These are phyloP conservation scores for Pelochelys cantorii DNA, from an alignment of 2,797 vertebrate genomes.

Conservation along the genomic window DNA sequence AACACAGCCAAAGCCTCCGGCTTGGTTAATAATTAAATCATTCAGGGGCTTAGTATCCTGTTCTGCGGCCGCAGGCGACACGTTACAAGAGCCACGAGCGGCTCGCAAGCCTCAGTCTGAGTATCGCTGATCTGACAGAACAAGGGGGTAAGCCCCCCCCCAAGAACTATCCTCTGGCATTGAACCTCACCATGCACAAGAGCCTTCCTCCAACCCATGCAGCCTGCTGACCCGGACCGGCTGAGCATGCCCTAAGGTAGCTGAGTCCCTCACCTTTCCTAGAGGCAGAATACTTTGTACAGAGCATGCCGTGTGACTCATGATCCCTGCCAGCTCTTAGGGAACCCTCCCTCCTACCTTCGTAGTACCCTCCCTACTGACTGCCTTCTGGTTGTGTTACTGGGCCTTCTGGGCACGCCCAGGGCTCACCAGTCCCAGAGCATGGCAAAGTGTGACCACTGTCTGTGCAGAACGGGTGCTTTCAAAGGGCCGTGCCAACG, in stretches of 20 bases:
- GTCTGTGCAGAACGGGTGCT: not conserved
- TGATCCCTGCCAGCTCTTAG: not conserved
- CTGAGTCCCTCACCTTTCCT: not conserved
- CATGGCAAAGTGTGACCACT: not conserved
- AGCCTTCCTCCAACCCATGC: not conserved
- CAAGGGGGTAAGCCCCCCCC: not conserved
- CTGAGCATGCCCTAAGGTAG: not conserved
- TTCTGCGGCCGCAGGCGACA: not conserved
- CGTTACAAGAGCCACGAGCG: not conserved
- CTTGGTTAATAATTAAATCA: not conserved
- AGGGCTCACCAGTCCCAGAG: not conserved
- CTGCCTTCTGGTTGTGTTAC: not conserved
- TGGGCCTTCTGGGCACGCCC: too few species aligned
- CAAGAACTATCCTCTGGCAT: not conserved
- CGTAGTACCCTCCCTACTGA: not conserved
- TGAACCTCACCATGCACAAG: not conserved
- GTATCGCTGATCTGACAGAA: not conserved
- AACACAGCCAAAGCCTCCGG: not conserved
- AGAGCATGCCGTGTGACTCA: not conserved
- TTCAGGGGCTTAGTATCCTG: not conserved
- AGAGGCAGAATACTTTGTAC: not conserved
- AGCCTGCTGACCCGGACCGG: not conserved
- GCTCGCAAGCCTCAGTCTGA: not conserved
- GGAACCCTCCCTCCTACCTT: not conserved
- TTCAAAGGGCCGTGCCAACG: not conserved